Evolutionary conservation across 2,797 vertebrate species (phyloP).

Genomic region (Arnoldichthys spilopterus): DNA sequence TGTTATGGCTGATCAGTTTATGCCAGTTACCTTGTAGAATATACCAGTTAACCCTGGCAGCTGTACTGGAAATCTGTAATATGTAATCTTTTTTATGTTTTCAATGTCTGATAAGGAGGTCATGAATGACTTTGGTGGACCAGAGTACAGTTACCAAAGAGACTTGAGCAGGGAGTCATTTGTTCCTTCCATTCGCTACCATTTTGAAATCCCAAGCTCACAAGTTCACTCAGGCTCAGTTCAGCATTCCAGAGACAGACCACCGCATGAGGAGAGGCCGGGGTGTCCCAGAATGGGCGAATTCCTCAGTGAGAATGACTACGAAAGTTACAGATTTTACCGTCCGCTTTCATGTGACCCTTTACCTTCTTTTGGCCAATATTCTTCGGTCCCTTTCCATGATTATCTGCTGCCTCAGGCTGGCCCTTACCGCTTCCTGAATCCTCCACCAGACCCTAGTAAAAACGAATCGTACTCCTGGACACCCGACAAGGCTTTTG

Average conservation of each 20-base stretch:
- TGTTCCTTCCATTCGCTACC: background rate
- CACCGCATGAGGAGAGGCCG: background rate
- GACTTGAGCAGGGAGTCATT: background rate
- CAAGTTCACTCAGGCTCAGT: slow-evolving; percentile 14
- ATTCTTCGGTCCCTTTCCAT: slow-evolving; percentile 37
- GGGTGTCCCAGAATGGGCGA: slow-evolving; percentile 29
- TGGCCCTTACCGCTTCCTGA: slow-evolving; percentile 55
- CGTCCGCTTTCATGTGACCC: slow-evolving; percentile 32
- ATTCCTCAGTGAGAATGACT: slow-evolving; percentile 35
- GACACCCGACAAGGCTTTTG: slow-evolving; percentile 54
- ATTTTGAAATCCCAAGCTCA: slow-evolving; percentile 25
- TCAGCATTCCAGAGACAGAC: background rate
- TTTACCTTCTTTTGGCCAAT: slow-evolving; percentile 41
- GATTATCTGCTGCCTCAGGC: slow-evolving; percentile 51
- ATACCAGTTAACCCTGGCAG: too few species aligned
- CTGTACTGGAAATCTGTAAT: background rate
- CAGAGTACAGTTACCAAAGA: slow-evolving; percentile 9
- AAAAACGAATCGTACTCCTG: slow-evolving; percentile 46
- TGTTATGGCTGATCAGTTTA: too few species aligned
- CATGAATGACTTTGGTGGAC: slow-evolving; percentile 6
- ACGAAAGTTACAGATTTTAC: slow-evolving; percentile 42
- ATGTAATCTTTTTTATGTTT: background rate
- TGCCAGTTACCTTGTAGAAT: too few species aligned
- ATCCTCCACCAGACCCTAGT: slow-evolving; percentile 35
- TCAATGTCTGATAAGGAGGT: background rate